Percentiles rank a stretch among this genome's conserved stretches.
phyloP scores from a whole-genome alignment of 2,113 vertebrate species.

The Sapayoa aenigma region DNA sequence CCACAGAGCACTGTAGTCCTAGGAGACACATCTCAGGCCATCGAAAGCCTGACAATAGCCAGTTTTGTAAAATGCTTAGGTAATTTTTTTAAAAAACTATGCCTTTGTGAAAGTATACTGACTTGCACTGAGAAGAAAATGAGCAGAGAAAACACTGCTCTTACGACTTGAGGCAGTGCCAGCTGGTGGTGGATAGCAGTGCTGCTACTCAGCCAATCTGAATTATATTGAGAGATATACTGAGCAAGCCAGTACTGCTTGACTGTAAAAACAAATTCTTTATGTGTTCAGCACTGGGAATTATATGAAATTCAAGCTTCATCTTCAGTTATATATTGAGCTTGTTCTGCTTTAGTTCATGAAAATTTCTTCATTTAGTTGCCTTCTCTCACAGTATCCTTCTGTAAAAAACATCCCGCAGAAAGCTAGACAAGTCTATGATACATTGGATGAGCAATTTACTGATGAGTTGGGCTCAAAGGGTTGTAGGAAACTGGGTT shows the following conservation, averaged over 20 bases:
- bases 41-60: background rate
- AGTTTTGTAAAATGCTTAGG: background rate
- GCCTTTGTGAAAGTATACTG: background rate
- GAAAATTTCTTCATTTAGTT: background rate
- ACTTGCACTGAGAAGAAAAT: slow-evolving; percentile 17
- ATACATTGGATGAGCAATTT: background rate
- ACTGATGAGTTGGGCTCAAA: background rate
- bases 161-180: background rate
- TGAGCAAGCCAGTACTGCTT: background rate
- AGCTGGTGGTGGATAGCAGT: background rate
- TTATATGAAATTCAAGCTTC: background rate
- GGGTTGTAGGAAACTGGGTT: background rate
- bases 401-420: background rate
- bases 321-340: background rate
- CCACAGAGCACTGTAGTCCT: background rate
- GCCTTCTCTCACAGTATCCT: background rate
- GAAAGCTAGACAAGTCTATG: background rate
- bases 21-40: background rate
- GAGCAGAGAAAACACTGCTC: background rate
- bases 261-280: background rate
- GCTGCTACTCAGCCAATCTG: background rate
- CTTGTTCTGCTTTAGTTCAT: background rate
- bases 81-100: background rate
- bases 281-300: background rate
- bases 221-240: background rate